phyloP scores from a whole-genome alignment of 2,797 vertebrate genomes.

The Tympanoctomys barrerae region DNA sequence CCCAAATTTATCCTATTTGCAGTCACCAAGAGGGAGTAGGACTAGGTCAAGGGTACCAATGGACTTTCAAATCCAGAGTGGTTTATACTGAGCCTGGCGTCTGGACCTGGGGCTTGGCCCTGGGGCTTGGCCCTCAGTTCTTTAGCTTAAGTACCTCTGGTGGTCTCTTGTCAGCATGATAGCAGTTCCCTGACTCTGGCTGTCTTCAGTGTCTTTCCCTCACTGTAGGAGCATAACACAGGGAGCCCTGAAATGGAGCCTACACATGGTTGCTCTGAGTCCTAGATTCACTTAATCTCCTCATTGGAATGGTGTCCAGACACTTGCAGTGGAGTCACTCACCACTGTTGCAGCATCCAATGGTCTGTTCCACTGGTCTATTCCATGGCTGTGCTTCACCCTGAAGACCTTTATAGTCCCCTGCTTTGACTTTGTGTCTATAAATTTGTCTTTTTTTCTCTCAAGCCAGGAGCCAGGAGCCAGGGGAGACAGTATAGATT shows the following conservation, averaged over 20 bases:
- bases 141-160: background rate
- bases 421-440: background rate
- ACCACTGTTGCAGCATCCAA: background rate
- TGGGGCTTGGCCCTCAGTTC: background rate
- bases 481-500: background rate
- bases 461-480: background rate
- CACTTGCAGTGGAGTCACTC: background rate
- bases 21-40: background rate
- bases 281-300: background rate
- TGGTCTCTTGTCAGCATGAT: background rate
- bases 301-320: background rate
- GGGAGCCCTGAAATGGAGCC: background rate
- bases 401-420: background rate
- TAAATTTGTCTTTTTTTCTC: background rate
- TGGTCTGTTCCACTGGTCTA: background rate
- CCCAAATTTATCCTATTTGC: background rate
- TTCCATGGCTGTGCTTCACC: background rate
- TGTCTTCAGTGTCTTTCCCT: background rate
- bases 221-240: background rate
- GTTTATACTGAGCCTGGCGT: background rate
- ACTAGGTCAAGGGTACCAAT: background rate
- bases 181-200: background rate
- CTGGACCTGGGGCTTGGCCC: background rate
- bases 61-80: background rate
- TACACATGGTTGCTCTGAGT: background rate